Conservation (phyloP, 53 echinoderm and acorn worm species). For the Echinarachnius parma region DNA sequence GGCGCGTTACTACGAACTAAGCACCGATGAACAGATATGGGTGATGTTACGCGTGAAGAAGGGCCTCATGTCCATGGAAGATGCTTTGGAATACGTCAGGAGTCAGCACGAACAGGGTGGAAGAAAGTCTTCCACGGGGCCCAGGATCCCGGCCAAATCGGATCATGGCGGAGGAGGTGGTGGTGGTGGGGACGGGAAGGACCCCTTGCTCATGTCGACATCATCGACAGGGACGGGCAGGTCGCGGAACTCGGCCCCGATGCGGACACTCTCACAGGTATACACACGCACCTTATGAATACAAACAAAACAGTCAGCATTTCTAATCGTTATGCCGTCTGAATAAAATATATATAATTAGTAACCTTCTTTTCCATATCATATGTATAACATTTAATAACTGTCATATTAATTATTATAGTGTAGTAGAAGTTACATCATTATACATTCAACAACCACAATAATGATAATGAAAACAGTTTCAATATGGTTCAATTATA, state of each 20-base stretch:
- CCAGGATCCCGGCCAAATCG: conserved; percentile 11
- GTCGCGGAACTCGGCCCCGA: conserved; percentile 36
- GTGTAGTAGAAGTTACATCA: no score
- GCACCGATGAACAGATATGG: conserved; percentile 96
- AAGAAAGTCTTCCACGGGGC: conserved; percentile 42
- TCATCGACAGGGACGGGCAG: not conserved
- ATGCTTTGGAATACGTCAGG: conserved; percentile 88
- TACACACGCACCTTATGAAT: no score
- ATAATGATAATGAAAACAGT: no score
- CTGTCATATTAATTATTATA: no score
- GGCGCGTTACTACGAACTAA: conserved; percentile 78
- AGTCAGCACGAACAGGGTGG: conserved; percentile 82
- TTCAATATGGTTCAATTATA: no score
- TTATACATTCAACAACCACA: no score
- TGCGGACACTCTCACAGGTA: conserved; percentile 55
- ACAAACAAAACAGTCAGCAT: no score
- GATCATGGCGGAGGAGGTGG: conserved; percentile 32
- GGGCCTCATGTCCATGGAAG: conserved; percentile 88
- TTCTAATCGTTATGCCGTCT: no score
- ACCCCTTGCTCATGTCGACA: conserved; percentile 12
- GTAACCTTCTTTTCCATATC: no score
- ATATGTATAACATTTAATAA: no score
- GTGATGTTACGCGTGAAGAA: conserved; percentile 90
- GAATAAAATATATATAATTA: no score
- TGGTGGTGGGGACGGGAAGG: conserved; percentile 1